Conservation (phyloP, 2,113 vertebrate genomes). For the Protobothrops mucrosquamatus region DNA sequence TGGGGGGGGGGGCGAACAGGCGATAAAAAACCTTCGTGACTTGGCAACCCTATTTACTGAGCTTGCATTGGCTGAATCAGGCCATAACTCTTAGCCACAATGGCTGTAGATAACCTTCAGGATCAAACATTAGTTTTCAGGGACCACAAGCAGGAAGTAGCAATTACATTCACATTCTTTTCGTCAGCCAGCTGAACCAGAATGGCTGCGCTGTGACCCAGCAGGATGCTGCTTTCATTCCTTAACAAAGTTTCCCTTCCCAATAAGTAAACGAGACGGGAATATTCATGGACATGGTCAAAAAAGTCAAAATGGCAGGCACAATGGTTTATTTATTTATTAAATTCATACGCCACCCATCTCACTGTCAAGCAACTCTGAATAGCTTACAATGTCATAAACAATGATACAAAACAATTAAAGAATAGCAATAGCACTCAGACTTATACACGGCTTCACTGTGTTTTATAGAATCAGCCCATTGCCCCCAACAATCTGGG, state of each 20-base stretch:
- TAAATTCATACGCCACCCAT: background rate
- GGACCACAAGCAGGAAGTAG: background rate
- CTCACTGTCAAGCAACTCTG: background rate
- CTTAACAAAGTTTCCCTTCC: background rate
- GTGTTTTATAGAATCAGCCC: background rate
- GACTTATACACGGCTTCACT: background rate
- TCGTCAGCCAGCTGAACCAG: background rate
- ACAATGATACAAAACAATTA: background rate
- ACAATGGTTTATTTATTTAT: background rate
- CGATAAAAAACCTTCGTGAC: too few species aligned
- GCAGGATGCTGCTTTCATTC: background rate
- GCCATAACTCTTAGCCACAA: background rate
- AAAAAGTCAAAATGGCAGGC: background rate
- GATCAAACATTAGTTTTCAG: background rate
- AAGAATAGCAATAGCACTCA: background rate
- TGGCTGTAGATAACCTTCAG: background rate
- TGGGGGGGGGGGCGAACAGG: too few species aligned
- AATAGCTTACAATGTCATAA: background rate
- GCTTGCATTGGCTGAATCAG: background rate
- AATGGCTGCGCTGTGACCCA: background rate
- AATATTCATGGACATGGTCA: background rate
- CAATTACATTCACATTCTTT: background rate
- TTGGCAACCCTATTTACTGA: too few species aligned
- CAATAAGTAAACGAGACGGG: fast-evolving
- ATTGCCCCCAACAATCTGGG: background rate